Percentiles rank a stretch among this genome's conserved stretches.
Conservation (phyloP, 2,888 invertebrate genomes). For the Xylota segnis region DNA sequence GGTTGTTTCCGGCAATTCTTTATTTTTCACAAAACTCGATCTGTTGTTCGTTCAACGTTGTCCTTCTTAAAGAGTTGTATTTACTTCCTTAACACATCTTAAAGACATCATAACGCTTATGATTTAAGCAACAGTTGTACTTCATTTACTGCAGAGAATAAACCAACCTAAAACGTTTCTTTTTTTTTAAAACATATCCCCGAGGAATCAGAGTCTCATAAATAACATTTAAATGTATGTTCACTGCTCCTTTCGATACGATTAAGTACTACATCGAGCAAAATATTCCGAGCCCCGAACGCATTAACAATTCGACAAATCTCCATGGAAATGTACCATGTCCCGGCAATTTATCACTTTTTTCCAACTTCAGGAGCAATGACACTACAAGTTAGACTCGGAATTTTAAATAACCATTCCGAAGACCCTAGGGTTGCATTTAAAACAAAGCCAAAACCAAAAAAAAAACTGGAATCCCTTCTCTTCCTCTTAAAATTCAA, state of each 20-base stretch:
- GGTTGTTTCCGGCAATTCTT: no score
- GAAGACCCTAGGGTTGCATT: conserved; percentile 4
- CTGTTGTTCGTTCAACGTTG: no score
- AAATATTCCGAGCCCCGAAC: conserved; percentile 23
- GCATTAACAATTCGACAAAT: conserved; percentile 44
- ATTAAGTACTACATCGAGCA: conserved; percentile 30
- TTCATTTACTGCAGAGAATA: no score
- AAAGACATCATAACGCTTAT: not conserved
- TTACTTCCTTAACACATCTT: not conserved
- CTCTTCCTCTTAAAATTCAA: conserved; percentile 4
- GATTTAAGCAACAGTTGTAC: no score
- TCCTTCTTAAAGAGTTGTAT: no score
- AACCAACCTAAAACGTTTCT: not conserved
- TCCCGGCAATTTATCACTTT: conserved; percentile 38
- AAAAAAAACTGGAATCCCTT: conserved; percentile 27
- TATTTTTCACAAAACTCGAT: no score
- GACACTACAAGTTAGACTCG: conserved; percentile 10
- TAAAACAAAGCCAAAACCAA: not conserved
- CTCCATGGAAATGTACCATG: conserved; percentile 36
- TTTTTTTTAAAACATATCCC: not conserved
- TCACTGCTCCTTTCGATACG: not conserved
- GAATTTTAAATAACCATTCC: conserved; percentile 12
- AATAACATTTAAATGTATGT: conserved; percentile 43
- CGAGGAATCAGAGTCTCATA: conserved; percentile 10
- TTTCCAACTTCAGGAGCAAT: conserved; percentile 5